phyloP scores from a whole-genome alignment of 2,888 invertebrate genomes.

The Fabriciana adippe region DNA sequence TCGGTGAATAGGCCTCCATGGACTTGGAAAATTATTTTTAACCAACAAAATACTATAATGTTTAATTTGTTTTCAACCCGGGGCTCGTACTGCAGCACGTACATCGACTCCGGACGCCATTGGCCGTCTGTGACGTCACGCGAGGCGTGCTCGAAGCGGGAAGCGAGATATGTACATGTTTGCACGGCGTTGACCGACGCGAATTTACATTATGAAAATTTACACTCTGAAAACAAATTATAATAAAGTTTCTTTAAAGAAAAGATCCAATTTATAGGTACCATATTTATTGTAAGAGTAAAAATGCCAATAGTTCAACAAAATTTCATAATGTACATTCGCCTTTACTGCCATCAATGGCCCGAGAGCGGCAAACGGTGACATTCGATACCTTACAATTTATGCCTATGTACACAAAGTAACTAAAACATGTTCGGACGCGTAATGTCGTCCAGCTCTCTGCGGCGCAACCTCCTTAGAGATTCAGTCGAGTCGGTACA shows the following conservation, averaged over 20 bases:
- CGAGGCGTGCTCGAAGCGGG: conserved; percentile 1
- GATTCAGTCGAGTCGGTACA: conserved; percentile 19
- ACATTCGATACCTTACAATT: conserved; percentile 20
- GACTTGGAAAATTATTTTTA: conserved; percentile 12
- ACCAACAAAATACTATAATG: not conserved
- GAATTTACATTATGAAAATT: conserved; percentile 15
- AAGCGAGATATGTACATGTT: conserved; percentile 24
- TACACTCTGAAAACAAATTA: not conserved
- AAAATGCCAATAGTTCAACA: too few species aligned
- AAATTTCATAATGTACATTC: conserved; percentile 6
- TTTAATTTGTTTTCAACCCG: conserved; percentile 17
- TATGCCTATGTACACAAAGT: conserved; percentile 18
- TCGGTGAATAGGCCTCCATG: conserved; percentile 33
- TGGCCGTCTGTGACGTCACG: not conserved
- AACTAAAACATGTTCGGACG: conserved; percentile 16
- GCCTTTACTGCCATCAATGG: not conserved
- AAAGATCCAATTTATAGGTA: too few species aligned
- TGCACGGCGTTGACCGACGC: not conserved
- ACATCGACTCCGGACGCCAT: too few species aligned
- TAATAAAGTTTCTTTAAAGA: not conserved
- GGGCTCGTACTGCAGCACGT: conserved; percentile 18
- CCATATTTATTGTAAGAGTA: too few species aligned
- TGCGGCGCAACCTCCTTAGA: conserved; percentile 8
- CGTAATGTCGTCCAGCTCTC: not conserved
- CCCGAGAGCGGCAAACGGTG: conserved; percentile 2